phyloP scores from a whole-genome alignment of 2,113 vertebrate species.

The Hydrochoerus hydrochaeris region DNA sequence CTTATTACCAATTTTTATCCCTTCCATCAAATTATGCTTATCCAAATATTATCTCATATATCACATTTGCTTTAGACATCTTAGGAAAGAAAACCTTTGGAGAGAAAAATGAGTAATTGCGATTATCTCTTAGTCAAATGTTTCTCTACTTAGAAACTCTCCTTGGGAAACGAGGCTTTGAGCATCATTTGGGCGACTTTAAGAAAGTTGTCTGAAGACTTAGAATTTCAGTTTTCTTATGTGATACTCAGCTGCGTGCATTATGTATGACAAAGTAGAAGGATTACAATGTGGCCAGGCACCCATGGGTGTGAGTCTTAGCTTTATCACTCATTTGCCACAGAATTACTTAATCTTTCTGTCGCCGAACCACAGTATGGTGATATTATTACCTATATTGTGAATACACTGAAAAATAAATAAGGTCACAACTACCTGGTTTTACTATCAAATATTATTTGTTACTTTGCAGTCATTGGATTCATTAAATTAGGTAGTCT shows the following conservation, averaged over 20 bases:
- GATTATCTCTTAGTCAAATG: not conserved
- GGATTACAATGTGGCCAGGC: not conserved
- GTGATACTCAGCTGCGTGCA: not conserved
- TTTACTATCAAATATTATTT: not conserved
- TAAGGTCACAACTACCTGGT: not conserved
- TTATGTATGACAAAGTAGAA: not conserved
- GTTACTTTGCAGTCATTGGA: not conserved
- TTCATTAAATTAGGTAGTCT: slow-evolving; percentile 20
- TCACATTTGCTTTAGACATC: not conserved
- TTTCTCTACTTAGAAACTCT: not conserved
- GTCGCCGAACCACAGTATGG: not conserved
- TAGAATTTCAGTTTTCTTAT: not conserved
- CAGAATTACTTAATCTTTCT: not conserved
- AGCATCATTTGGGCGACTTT: not conserved
- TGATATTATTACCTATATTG: not conserved
- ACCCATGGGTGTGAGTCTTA: not conserved
- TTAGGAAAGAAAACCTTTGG: not conserved
- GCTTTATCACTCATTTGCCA: not conserved
- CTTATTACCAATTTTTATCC: not conserved
- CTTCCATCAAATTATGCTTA: not conserved
- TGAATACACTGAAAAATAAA: not conserved
- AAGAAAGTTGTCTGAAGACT: not conserved
- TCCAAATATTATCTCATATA: not conserved
- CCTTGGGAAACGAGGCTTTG: not conserved
- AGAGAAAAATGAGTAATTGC: not conserved